Conservation (phyloP, 2,797 vertebrate species). For the Oophaga sylvatica region DNA sequence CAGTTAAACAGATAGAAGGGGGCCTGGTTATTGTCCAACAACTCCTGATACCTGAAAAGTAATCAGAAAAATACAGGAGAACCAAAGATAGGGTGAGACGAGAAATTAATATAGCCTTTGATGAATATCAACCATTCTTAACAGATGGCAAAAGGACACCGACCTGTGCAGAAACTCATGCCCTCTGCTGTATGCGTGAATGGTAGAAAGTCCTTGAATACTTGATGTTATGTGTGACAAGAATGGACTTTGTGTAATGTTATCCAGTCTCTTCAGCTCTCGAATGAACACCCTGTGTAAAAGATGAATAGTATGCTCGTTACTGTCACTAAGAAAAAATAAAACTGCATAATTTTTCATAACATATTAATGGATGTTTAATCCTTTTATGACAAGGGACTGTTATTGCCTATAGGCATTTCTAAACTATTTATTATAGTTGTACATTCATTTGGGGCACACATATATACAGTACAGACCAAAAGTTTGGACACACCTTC, state of each 20-base stretch:
- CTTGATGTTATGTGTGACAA: slow-evolving; percentile 91
- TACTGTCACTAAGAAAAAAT: background rate
- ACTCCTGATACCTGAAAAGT: slow-evolving; percentile 83
- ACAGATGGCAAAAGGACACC: slow-evolving; percentile 51
- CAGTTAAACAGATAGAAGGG: slow-evolving; percentile 90
- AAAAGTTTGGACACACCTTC: too few relatives aligned
- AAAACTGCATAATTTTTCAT: too few relatives aligned
- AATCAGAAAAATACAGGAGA: background rate
- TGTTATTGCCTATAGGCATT: too few relatives aligned
- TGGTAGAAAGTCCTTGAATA: slow-evolving; percentile 89
- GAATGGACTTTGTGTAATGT: slow-evolving; percentile 88
- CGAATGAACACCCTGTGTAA: slow-evolving; percentile 85
- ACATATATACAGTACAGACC: too few relatives aligned
- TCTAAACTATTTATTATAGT: too few relatives aligned
- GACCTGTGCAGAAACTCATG: slow-evolving; percentile 87
- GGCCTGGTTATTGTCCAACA: slow-evolving; percentile 89
- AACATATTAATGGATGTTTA: background rate
- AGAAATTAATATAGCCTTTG: background rate
- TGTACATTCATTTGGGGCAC: too few relatives aligned
- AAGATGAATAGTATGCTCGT: background rate
- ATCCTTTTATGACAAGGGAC: too few relatives aligned
- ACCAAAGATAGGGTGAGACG: background rate
- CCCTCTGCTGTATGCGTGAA: slow-evolving; percentile 87
- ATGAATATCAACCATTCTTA: too few relatives aligned
- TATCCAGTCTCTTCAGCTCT: slow-evolving; percentile 90